phyloP scores from a whole-genome alignment of 2,113 vertebrate species.

The Podiceps cristatus region DNA sequence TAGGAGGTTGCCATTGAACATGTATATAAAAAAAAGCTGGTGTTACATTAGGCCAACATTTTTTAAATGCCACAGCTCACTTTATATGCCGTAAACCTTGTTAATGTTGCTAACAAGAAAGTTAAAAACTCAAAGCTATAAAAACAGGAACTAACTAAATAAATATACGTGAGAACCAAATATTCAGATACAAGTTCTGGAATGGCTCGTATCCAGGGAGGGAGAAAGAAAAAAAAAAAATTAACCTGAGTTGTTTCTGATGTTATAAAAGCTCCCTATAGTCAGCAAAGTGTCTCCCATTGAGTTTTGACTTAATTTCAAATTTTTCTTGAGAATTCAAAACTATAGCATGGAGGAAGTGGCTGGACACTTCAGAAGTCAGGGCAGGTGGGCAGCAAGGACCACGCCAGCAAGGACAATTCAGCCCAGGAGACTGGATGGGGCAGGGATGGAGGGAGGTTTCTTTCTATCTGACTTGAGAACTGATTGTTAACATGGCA shows the following conservation, averaged over 20 bases:
- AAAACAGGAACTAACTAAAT: slow-evolving; percentile 81
- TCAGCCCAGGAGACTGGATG: neutral
- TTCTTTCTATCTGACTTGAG: neutral
- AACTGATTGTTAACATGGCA: neutral
- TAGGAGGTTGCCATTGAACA: slow-evolving; percentile 77
- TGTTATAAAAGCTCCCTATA: slow-evolving; percentile 52
- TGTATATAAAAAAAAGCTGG: slow-evolving; percentile 62
- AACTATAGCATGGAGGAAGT: neutral
- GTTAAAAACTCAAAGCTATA: slow-evolving; percentile 77
- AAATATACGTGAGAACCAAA: slow-evolving; percentile 68
- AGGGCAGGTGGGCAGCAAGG: neutral
- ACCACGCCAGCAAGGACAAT: neutral
- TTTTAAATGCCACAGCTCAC: slow-evolving; percentile 75
- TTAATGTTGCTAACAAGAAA: slow-evolving; percentile 82
- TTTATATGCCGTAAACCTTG: slow-evolving; percentile 77
- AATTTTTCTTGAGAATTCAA: neutral
- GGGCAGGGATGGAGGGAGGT: neutral
- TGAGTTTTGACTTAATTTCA: slow-evolving; percentile 33
- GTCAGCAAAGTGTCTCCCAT: slow-evolving; percentile 43
- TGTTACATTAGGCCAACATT: slow-evolving; percentile 72
- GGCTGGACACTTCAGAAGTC: neutral
- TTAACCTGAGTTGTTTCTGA: neutral
- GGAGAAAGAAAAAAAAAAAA: neutral
- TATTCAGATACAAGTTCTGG: slow-evolving; percentile 65
- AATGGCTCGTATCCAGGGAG: slow-evolving; percentile 12